phyloP scores from a whole-genome alignment of 2,113 vertebrate species.

The Tetrax tetrax region DNA sequence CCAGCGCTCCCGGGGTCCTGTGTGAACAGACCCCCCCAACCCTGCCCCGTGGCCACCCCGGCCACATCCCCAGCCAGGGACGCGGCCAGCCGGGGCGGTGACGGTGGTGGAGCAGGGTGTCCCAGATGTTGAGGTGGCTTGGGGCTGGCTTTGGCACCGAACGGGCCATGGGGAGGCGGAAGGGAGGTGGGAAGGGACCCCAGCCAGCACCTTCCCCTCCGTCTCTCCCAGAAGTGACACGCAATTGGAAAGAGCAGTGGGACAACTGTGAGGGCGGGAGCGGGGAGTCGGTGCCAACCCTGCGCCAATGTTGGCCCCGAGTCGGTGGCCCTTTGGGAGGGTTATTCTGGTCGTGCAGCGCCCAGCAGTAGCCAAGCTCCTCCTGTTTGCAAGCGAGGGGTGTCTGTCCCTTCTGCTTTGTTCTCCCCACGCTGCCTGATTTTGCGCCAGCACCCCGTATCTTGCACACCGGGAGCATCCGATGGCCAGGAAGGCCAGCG shows the following conservation, averaged over 20 bases:
- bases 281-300: neutral
- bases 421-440: no score
- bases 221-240: neutral
- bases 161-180: neutral
- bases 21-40: accelerated
- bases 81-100: accelerated
- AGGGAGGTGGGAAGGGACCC: neutral
- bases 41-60: accelerated
- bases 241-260: neutral
- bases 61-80: neutral
- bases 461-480: neutral
- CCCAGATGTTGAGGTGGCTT: neutral
- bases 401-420: neutral
- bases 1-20: neutral
- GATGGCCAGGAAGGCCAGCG: accelerated
- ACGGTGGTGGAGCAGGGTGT: accelerated
- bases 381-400: neutral
- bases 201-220: neutral
- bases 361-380: neutral
- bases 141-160: neutral
- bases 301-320: accelerated
- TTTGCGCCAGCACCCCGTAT: neutral
- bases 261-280: neutral
- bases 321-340: neutral
- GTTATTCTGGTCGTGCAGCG: neutral